Conservation (phyloP, 2,888 invertebrate genomes). For the Cheilosia variabilis region DNA sequence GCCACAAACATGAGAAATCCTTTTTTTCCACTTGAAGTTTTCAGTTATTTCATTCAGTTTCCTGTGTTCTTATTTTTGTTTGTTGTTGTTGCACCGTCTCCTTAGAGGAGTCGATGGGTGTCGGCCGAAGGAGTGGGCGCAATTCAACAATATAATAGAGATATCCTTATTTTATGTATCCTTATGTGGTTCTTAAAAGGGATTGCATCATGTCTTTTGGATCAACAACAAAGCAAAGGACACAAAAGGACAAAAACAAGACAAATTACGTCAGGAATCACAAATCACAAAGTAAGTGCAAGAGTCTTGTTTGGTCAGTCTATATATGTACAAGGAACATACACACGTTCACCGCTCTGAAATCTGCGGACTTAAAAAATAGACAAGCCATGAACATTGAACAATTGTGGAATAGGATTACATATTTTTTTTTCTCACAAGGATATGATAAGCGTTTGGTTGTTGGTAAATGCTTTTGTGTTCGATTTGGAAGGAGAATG, state of each 20-base stretch:
- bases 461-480: background rate
- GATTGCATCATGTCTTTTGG: slow-evolving; percentile 70
- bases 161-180: slow-evolving; percentile 73
- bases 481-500: slow-evolving; percentile 51
- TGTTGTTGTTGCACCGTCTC: background rate
- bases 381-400: slow-evolving; percentile 52
- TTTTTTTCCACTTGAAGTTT: slow-evolving; percentile 73
- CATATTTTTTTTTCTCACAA: slow-evolving; percentile 64
- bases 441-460: slow-evolving; percentile 37
- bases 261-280: slow-evolving; percentile 59
- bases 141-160: slow-evolving; percentile 70
- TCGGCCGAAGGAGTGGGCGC: slow-evolving; percentile 1
- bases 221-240: slow-evolving; percentile 62
- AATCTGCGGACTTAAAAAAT: slow-evolving; percentile 1
- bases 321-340: background rate
- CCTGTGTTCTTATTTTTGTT: background rate
- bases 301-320: slow-evolving; percentile 44
- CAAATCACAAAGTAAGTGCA: slow-evolving; percentile 54
- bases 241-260: slow-evolving; percentile 16
- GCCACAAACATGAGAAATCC: slow-evolving; percentile 74
- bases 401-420: slow-evolving; percentile 73
- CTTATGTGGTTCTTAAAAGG: slow-evolving; percentile 73
- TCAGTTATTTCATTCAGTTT: slow-evolving; percentile 56
- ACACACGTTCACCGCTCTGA: background rate
- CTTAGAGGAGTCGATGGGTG: slow-evolving; percentile 1